Evolutionary conservation across 2,888 invertebrate genomes (phyloP).

Genomic region (Proisotoma minuta): DNA sequence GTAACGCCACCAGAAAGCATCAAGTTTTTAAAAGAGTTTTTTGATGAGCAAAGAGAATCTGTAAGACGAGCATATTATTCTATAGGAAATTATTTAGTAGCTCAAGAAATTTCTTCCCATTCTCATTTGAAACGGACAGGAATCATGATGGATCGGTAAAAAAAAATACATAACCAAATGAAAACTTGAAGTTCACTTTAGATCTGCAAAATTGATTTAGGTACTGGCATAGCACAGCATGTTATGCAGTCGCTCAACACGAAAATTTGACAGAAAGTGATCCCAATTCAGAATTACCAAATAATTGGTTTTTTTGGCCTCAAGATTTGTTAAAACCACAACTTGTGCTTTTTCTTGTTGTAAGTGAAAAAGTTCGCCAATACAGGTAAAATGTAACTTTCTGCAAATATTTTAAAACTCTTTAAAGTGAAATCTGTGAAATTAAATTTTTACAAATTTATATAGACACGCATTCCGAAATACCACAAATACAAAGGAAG

Average conservation of each 20-base stretch:
- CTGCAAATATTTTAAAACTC: no score
- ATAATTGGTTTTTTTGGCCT: constrained; percentile 52
- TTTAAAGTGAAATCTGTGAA: no score
- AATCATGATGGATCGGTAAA: constrained; percentile 54
- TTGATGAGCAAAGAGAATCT: constrained; percentile 49
- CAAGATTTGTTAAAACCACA: constrained; percentile 53
- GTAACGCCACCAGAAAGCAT: constrained; percentile 52
- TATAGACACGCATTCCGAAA: constrained; percentile 48
- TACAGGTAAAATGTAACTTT: no score
- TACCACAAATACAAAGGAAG: constrained; percentile 45
- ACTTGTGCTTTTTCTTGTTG: constrained; percentile 52
- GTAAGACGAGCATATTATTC: constrained; percentile 53
- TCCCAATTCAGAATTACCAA: constrained; percentile 10
- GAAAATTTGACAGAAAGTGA: constrained; percentile 43
- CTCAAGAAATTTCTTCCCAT: constrained; percentile 50
- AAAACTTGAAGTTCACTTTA: background rate
- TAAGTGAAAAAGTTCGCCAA: constrained; percentile 51
- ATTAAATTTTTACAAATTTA: no score
- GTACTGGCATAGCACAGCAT: constrained; percentile 55
- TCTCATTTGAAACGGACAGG: constrained; percentile 49
- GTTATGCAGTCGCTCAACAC: constrained; percentile 52
- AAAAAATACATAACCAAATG: background rate
- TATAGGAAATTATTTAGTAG: constrained; percentile 54
- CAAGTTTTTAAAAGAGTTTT: constrained; percentile 49
- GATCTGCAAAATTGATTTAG: constrained; percentile 46